These are phyloP conservation scores for Huso huso DNA, from an alignment of 2,797 vertebrate species.

Conservation along the genomic window DNA sequence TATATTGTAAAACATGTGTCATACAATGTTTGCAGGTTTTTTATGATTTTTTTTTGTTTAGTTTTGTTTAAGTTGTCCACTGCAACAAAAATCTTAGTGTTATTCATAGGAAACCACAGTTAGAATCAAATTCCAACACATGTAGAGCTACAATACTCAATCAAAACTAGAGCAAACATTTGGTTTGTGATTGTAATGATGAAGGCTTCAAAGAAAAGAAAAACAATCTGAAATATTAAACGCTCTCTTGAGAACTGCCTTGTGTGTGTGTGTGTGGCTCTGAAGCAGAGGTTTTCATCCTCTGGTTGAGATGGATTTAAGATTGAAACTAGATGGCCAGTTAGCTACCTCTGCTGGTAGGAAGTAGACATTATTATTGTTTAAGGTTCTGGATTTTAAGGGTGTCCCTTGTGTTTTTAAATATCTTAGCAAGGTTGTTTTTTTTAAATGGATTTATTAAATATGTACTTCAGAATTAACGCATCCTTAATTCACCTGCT, in stretches of 20 bases:
- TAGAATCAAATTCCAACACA: too few species aligned
- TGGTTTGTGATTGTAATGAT: conserved; percentile 37
- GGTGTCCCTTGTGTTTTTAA: too few species aligned
- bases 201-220: conserved; percentile 28
- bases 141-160: conserved; percentile 21
- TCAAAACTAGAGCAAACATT: conserved; percentile 33
- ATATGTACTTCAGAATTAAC: not conserved
- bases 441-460: not conserved
- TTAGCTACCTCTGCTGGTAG: conserved; percentile 34
- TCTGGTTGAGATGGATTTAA: conserved; percentile 33
- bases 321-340: conserved; percentile 1
- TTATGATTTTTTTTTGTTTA: too few species aligned
- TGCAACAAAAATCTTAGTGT: too few species aligned
- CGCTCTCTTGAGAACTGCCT: conserved; percentile 1
- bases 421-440: not conserved
- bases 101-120: too few species aligned
- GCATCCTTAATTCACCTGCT: too few species aligned
- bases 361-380: not conserved
- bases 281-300: conserved; percentile 1
- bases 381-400: too few species aligned
- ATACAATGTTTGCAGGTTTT: too few species aligned
- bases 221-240: conserved; percentile 14
- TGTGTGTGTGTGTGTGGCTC: not conserved
- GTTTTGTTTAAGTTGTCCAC: too few species aligned
- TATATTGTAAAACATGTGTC: too few species aligned